These are phyloP conservation scores for Rhabdomys pumilio DNA, from an alignment of 2,797 vertebrate species.

Conservation along the genomic window DNA sequence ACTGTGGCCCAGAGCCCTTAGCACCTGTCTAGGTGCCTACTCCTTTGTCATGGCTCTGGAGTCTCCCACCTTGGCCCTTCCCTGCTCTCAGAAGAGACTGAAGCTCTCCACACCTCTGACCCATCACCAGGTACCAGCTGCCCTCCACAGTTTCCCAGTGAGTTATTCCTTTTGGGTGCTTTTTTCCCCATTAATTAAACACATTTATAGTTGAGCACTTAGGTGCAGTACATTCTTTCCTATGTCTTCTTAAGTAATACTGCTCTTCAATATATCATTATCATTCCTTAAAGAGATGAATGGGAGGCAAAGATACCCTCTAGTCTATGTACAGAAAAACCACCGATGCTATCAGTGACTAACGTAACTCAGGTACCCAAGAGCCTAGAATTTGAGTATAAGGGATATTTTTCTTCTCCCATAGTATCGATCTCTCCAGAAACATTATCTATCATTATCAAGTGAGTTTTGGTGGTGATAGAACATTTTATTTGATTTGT, in stretches of 20 bases:
- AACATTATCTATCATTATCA: background rate
- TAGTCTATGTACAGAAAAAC: conserved; percentile 5
- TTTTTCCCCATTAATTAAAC: background rate
- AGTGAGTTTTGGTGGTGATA: background rate
- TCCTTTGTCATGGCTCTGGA: background rate
- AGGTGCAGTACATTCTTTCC: background rate
- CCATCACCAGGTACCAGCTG: background rate
- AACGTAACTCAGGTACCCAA: background rate
- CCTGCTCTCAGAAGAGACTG: background rate
- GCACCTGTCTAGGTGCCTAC: background rate
- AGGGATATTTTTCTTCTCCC: background rate
- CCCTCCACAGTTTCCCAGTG: conserved; percentile 3
- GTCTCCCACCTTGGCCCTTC: background rate
- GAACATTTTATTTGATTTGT: background rate
- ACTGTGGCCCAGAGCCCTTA: background rate
- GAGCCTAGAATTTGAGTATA: background rate
- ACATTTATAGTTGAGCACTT: background rate
- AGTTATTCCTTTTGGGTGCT: conserved; percentile 6
- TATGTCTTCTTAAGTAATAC: background rate
- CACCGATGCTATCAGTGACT: background rate
- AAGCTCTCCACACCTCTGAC: background rate
- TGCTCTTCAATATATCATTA: background rate
- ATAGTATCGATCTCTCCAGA: background rate
- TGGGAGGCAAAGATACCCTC: background rate
- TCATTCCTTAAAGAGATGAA: background rate